phyloP scores from a whole-genome alignment of 2,113 vertebrate genomes.

The Otolemur garnettii region DNA sequence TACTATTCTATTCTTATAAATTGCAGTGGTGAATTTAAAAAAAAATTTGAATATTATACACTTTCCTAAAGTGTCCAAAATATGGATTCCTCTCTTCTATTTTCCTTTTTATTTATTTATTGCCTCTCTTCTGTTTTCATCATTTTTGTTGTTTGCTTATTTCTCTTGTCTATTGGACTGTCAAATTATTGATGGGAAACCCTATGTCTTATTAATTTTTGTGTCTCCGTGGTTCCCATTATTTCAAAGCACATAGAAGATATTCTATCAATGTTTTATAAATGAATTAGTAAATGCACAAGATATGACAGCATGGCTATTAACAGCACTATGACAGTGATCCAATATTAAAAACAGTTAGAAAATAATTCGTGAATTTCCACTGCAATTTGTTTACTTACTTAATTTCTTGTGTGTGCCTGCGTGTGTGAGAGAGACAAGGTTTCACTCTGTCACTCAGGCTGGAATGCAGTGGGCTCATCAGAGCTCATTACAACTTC shows the following conservation, averaged over 20 bases:
- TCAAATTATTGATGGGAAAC: not conserved
- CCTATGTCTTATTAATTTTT: not conserved
- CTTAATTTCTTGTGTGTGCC: too few species aligned
- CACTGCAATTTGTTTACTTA: not conserved
- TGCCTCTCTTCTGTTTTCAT: constrained; percentile 4
- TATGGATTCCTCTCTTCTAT: not conserved
- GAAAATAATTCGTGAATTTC: not conserved
- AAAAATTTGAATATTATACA: not conserved
- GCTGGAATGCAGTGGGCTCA: too few species aligned
- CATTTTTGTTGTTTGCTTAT: not conserved
- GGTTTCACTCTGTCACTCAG: too few species aligned
- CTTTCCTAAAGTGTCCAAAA: not conserved
- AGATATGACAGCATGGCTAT: not conserved
- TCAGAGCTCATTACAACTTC: too few species aligned
- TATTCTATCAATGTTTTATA: not conserved
- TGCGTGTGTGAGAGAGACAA: too few species aligned
- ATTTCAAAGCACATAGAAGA: not conserved
- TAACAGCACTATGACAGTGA: not conserved
- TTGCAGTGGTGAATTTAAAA: not conserved
- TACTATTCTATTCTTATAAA: not conserved
- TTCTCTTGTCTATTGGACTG: not conserved
- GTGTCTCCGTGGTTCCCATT: not conserved
- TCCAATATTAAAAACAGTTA: not conserved
- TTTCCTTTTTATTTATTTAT: not conserved
- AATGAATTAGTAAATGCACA: not conserved